These are phyloP conservation scores for Leptinotarsa rubiginosa DNA, from an alignment of 2,888 invertebrate genomes.

Conservation along the genomic window DNA sequence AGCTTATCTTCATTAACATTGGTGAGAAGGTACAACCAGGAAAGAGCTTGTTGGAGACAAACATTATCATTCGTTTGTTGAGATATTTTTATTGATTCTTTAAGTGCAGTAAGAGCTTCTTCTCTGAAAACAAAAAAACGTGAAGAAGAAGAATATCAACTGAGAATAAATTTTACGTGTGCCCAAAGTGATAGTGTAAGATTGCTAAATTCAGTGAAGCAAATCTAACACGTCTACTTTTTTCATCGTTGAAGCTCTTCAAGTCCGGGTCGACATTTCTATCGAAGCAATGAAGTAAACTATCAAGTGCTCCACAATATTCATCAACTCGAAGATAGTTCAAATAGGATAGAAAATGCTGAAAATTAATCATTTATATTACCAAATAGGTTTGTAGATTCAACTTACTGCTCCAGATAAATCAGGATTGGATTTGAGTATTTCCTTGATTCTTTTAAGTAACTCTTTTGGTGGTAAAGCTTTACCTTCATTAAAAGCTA, in stretches of 20 bases:
- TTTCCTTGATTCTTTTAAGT: constrained; percentile 78
- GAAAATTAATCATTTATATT: constrained; percentile 58
- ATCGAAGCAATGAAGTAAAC: constrained; percentile 86
- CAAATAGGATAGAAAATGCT: constrained; percentile 92
- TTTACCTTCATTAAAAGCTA: constrained; percentile 84
- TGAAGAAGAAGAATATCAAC: neutral
- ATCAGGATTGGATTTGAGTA: constrained; percentile 82
- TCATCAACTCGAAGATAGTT: constrained; percentile 90
- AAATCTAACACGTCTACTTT: constrained; percentile 80
- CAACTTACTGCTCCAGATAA: constrained; percentile 82
- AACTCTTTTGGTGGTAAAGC: constrained; percentile 82
- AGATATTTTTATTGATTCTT: constrained; percentile 87
- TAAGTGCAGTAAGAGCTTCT: constrained; percentile 83
- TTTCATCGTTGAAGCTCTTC: constrained; percentile 68
- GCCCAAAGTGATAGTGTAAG: constrained; percentile 87
- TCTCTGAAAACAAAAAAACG: constrained; percentile 68
- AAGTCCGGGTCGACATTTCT: constrained; percentile 68
- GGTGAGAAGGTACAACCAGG: constrained; percentile 80
- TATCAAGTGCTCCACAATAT: constrained; percentile 85
- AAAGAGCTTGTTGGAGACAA: constrained; percentile 86
- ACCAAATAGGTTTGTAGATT: neutral
- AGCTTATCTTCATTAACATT: constrained; percentile 71
- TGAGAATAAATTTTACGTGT: constrained; percentile 71
- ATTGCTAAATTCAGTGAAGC: constrained; percentile 92
- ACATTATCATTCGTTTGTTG: constrained; percentile 89